Base-by-base conservation (phyloP, 2,797 vertebrate species). In the Vultur gryphus region DNA sequence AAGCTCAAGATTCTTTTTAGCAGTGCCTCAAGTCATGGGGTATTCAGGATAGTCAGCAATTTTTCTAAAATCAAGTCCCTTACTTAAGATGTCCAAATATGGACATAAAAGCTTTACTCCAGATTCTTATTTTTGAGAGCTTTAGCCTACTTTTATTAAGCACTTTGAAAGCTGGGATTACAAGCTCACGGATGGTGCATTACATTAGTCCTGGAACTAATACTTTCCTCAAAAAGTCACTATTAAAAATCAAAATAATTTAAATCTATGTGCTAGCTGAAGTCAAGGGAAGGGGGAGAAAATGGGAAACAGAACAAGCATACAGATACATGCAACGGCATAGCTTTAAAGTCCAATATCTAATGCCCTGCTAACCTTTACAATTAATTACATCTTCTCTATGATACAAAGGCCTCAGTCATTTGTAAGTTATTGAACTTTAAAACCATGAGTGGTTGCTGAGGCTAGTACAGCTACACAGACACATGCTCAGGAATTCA, bases 61-160 rank as follows among this genome's bases (percentile, higher is more conserved):
- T 93, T 91, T 92, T 67, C 71, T 73, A 61, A 94, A 89, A 77
- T 54, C 78, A 89, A 89, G 71, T 80, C 25, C 43, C 49, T 95
- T 71, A 87, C 35, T 95, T 85, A 66, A 66, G 75, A 72, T 61
- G 65, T 61, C 81, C 95, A 95, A 94, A 95, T 92, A 91, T 37
- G 66, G 77, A 86, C 83, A 90, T 55, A 87, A 62, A 93, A 93
- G 83, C 89, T 57, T 92, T 84, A 84, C 54, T 91, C 20, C 43
- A 92, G 59, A 73, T 71, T 92, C 69, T 54, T 29, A 67, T n/a
- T 92, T 87, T 81, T 92, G 84, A 96, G 89, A 96, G 89, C 49
- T 88, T 94, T 92, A 94, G 87, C 90, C 92, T 96, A 84, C 76
- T 97, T 97, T 94, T 72, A 89, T 85, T 95, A 96, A 94, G 82